These are phyloP conservation scores for Drosophila arizonae DNA, from an alignment of 1,140 invertebrate genomes.

Conservation along the genomic window DNA sequence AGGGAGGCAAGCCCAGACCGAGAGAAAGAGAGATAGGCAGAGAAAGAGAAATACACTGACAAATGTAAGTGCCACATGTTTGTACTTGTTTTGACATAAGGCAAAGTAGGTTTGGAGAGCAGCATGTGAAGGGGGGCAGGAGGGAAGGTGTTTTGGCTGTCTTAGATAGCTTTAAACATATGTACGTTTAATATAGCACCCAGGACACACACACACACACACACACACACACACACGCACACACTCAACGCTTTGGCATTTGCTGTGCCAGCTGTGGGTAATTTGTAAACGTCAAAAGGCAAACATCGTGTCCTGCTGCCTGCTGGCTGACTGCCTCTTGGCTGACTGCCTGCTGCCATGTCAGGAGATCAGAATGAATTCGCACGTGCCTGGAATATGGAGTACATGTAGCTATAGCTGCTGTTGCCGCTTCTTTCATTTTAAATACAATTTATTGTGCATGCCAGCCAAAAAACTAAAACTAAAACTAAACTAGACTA, in stretches of 20 bases:
- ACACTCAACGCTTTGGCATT: slow-evolving; percentile 59
- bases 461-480: slow-evolving; percentile 52
- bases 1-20: slow-evolving; percentile 10
- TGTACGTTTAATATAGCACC: slow-evolving; percentile 77
- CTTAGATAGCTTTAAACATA: slow-evolving; percentile 59
- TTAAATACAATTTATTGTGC: slow-evolving; percentile 79
- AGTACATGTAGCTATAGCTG: slow-evolving; percentile 28
- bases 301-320: slow-evolving; percentile 71
- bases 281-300: slow-evolving; percentile 80
- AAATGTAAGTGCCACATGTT: slow-evolving; percentile 62
- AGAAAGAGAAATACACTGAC: slow-evolving; percentile 32
- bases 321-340: slow-evolving; percentile 24
- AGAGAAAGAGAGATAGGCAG: background rate
- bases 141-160: slow-evolving; percentile 8
- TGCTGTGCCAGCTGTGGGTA: slow-evolving; percentile 72
- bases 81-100: slow-evolving; percentile 63
- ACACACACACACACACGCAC: slow-evolving; percentile 26
- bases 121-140: background rate
- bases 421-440: slow-evolving; percentile 58
- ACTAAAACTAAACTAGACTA: slow-evolving; percentile 34
- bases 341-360: slow-evolving; percentile 33
- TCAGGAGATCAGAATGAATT: slow-evolving; percentile 68
- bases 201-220: slow-evolving; percentile 24
- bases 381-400: slow-evolving; percentile 70
- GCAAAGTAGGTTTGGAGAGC: background rate